Evolutionary conservation across 2,113 vertebrate genomes (phyloP).

Genomic region (Peucedramus taeniatus): DNA sequence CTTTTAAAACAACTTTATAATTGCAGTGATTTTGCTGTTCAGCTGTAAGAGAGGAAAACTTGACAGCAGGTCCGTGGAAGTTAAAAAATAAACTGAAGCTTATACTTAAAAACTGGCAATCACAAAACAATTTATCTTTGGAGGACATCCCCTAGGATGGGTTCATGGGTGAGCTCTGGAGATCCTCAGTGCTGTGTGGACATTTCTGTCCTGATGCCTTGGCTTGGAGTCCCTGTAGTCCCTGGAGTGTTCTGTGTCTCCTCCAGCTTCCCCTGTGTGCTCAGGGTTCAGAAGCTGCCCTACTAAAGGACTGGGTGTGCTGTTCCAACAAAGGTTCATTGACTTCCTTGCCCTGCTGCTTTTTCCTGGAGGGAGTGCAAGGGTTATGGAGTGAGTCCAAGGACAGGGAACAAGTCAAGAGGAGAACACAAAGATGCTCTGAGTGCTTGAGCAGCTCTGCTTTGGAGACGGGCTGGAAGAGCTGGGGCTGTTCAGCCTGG

Average conservation of each 20-base stretch:
- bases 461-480: background rate
- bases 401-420: background rate
- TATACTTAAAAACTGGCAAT: background rate
- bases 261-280: background rate
- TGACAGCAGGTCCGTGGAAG: background rate
- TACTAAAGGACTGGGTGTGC: rapidly evolving
- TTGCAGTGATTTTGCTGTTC: background rate
- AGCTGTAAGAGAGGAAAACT: background rate
- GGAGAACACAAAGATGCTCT: rapidly evolving
- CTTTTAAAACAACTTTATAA: background rate
- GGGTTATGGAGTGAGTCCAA: background rate
- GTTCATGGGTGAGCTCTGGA: background rate
- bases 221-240: background rate
- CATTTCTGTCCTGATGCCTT: rapidly evolving
- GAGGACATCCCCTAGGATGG: background rate
- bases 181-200: background rate
- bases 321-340: background rate
- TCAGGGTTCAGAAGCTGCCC: background rate
- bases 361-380: background rate
- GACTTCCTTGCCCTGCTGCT: background rate
- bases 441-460: background rate
- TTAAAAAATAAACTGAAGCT: background rate
- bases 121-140: background rate
- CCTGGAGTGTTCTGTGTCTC: background rate
- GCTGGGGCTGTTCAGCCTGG: background rate